Conservation (phyloP, 2,113 vertebrate species). For the Ptychochromis oligacanthus region DNA sequence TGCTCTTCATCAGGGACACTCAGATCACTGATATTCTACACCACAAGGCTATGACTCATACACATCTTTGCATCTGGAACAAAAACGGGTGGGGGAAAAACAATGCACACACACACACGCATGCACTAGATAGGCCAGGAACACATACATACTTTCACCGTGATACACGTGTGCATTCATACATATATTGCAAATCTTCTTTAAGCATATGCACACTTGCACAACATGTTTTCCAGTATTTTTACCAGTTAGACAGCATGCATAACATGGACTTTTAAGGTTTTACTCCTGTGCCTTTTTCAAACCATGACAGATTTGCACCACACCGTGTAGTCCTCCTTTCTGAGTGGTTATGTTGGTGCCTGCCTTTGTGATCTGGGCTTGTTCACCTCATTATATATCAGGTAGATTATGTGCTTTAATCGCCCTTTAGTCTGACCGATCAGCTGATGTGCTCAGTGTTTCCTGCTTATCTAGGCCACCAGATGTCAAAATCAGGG, state of each 20-base stretch:
- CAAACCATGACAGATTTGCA: constrained; percentile 24
- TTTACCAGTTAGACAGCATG: background rate
- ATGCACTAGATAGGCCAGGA: background rate
- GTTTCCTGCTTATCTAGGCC: constrained; percentile 74
- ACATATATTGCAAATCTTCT: background rate
- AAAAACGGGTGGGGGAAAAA: constrained; percentile 25
- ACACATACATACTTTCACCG: background rate
- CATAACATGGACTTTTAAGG: background rate
- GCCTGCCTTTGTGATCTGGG: constrained; percentile 33
- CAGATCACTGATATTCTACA: constrained; percentile 64
- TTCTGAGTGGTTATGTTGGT: constrained; percentile 14
- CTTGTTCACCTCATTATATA: constrained; percentile 50
- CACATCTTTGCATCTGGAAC: constrained; percentile 53
- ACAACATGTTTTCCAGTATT: background rate
- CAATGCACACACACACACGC: background rate
- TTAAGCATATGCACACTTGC: background rate
- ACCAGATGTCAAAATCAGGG: constrained; percentile 69
- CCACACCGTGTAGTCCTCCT: constrained; percentile 3
- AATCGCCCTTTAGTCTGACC: constrained; percentile 52
- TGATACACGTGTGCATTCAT: background rate
- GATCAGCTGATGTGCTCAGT: constrained; percentile 66
- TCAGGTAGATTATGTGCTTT: constrained; percentile 71
- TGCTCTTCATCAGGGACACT: constrained; percentile 64
- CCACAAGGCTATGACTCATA: constrained; percentile 69
- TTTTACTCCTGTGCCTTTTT: constrained; percentile 11